Base-by-base conservation (phyloP, 2,797 vertebrate genomes). In the Limnodromus scolopaceus region DNA sequence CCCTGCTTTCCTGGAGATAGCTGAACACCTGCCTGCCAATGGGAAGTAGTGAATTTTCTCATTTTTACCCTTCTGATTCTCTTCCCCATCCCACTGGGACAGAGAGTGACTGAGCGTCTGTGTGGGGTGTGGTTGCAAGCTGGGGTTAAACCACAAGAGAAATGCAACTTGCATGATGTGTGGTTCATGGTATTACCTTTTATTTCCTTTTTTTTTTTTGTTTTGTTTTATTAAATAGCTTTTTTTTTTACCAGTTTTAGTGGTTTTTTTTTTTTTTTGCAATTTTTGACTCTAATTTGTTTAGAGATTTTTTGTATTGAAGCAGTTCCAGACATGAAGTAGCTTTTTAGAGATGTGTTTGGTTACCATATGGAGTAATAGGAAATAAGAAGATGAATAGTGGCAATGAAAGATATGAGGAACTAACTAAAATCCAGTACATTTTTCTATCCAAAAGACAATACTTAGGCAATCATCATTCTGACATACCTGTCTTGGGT, bases 31-130 rank as follows among this genome's bases (percentile, higher is more conserved):
- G 38, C 36, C 24, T 51, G 75, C 38, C 9, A 1, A 8, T 51
- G 30, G 24, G 14, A 49, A 28, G 60, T 14, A 39, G 60, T 39
- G 38, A 34, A 14, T 41, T 77, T 80, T n/a, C 14, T 68, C 34
- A 39, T 18, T 68, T 57, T 22, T n/a, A 80, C 30, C 30, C 30
- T 41, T 69, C 30, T 3, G 4, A 34, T 81, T 70, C 19, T 60
- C 15, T 49, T 45, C 36, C 10, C 9, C 15, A 30, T 23, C n/a
- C 41, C 23, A 39, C n/a, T 2, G 4, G 9, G 48, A 13, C 60
- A 18, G 34, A 4, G 17, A n/a, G 7, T 46, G 23, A 28, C 8
- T 3, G 7, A 46, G n/a, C 1, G 2, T 9, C 23, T 39, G 20
- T 6, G n/a, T 38, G 48, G 13, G 10, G 39, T 14, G 13, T 38